phyloP scores from a whole-genome alignment of 1,140 invertebrate genomes.

The Patella vulgata region DNA sequence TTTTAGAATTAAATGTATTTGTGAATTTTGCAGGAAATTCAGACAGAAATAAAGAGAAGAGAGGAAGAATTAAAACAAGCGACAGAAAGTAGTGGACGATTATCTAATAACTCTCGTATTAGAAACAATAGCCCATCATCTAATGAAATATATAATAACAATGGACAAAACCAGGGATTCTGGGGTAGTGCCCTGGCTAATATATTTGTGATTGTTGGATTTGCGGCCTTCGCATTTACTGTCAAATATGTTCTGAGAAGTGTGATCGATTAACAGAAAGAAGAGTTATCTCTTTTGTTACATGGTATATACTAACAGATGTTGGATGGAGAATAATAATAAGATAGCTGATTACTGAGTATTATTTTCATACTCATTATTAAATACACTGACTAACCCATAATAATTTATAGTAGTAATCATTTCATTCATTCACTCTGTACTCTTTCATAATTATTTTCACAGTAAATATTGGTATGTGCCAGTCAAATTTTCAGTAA shows the following conservation, averaged over 20 bases:
- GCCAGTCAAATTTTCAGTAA: too few relatives aligned
- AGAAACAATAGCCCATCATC: constrained; percentile 1
- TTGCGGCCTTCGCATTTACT: constrained; percentile 86
- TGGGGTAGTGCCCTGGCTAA: constrained; percentile 81
- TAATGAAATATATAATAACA: constrained; percentile 11
- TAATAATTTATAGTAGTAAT: too few relatives aligned
- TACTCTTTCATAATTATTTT: too few relatives aligned
- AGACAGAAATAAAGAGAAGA: constrained; percentile 67
- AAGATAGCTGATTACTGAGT: too few relatives aligned
- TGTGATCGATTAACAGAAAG: constrained; percentile 61
- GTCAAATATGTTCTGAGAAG: constrained; percentile 83
- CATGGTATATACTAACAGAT: too few relatives aligned
- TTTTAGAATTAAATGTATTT: too few relatives aligned
- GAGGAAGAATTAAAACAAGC: constrained; percentile 51
- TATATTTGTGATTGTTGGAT: constrained; percentile 81
- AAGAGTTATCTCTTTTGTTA: too few relatives aligned
- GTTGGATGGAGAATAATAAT: too few relatives aligned
- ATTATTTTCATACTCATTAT: too few relatives aligned
- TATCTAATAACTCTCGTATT: constrained; percentile 3
- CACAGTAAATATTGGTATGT: too few relatives aligned
- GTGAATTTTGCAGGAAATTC: constrained; percentile 65
- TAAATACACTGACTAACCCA: too few relatives aligned
- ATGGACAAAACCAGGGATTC: constrained; percentile 73
- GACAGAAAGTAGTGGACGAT: constrained; percentile 18
- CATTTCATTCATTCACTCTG: too few relatives aligned